Conservation (phyloP, 2,888 invertebrate genomes). For the Resseliella maxima region DNA sequence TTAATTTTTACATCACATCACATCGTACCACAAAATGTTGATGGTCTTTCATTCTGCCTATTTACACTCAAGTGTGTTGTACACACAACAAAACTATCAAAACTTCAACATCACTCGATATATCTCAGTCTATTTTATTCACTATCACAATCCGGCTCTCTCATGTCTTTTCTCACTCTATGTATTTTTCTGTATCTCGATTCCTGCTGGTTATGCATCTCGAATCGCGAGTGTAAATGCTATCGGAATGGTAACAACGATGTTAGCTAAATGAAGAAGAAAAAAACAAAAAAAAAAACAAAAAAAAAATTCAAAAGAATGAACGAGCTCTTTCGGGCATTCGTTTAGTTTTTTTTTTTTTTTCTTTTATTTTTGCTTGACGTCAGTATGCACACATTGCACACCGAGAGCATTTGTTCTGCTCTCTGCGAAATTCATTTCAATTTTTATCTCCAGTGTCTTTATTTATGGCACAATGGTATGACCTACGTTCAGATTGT, state of each 20-base stretch:
- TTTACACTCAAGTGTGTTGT: not conserved
- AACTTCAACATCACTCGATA: not conserved
- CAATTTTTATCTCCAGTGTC: conserved; percentile 25
- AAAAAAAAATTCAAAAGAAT: conserved; percentile 4
- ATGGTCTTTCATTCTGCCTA: conserved; percentile 17
- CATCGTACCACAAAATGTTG: not conserved
- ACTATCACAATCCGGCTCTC: too few species aligned
- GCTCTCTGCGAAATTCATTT: conserved; percentile 1
- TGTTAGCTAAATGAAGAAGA: not conserved
- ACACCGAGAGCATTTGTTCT: not conserved
- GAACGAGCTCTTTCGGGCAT: conserved; percentile 36
- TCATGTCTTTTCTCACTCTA: too few species aligned
- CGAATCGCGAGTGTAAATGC: not conserved
- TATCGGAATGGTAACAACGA: not conserved
- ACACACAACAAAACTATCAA: not conserved
- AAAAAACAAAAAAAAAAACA: not conserved
- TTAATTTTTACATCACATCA: not conserved
- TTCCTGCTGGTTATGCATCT: not conserved
- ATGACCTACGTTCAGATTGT: conserved; percentile 38
- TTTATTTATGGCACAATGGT: conserved; percentile 36
- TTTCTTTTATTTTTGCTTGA: not conserved
- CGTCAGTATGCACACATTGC: not conserved
- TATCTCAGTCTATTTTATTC: not conserved
- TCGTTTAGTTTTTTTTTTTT: not conserved
- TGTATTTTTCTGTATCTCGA: too few species aligned